These are phyloP conservation scores for Pammene aurita DNA, from an alignment of 2,888 invertebrate species.

Conservation along the genomic window DNA sequence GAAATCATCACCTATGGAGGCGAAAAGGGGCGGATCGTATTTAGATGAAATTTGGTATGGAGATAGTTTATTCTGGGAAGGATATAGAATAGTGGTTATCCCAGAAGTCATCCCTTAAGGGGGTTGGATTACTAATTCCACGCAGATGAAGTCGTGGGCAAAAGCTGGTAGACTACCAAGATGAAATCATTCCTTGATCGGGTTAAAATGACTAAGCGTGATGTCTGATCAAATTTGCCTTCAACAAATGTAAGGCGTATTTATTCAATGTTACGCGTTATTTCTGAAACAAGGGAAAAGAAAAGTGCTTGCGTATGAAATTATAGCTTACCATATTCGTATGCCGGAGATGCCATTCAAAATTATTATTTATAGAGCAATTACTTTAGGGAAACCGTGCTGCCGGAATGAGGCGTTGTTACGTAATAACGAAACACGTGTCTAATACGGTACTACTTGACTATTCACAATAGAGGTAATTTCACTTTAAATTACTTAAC, in stretches of 20 bases:
- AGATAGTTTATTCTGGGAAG: too few relatives aligned
- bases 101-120: too few relatives aligned
- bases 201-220: not conserved
- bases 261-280: slow-evolving; percentile 10
- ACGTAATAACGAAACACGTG: slow-evolving; percentile 30
- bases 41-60: too few relatives aligned
- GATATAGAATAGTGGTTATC: too few relatives aligned
- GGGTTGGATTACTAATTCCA: too few relatives aligned
- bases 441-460: slow-evolving; percentile 5
- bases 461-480: not conserved
- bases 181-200: too few relatives aligned
- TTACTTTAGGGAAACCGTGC: slow-evolving; percentile 33
- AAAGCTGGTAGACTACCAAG: too few relatives aligned
- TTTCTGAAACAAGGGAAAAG: not conserved
- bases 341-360: slow-evolving; percentile 31
- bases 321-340: slow-evolving; percentile 31
- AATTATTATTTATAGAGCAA: slow-evolving; percentile 36
- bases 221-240: not conserved
- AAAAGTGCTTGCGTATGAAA: slow-evolving; percentile 21
- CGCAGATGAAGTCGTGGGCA: too few relatives aligned
- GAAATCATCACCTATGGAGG: too few relatives aligned
- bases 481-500: slow-evolving; percentile 20
- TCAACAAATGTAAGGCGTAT: not conserved
- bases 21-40: too few relatives aligned
- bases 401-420: slow-evolving; percentile 24